A percentile compares a stretch with the other conserved stretches of the same genome.
These are phyloP conservation scores for Sebastes wilsoni DNA, from an alignment of 2,797 vertebrate genomes.

Conservation along the genomic window DNA sequence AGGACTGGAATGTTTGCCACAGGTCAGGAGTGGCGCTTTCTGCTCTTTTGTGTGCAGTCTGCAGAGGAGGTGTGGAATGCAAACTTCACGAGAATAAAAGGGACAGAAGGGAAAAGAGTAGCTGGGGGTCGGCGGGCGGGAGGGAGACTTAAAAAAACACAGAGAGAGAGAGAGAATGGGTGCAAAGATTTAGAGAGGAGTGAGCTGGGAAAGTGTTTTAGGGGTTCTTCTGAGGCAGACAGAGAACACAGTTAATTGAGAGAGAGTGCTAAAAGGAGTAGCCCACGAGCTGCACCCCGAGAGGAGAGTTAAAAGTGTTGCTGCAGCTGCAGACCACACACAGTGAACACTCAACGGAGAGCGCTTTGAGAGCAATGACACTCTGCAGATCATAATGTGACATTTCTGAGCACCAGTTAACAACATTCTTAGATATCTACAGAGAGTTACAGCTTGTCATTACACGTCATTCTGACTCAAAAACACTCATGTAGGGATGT, in stretches of 20 bases:
- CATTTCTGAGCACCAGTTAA: conserved; percentile 3
- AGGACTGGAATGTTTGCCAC: conserved; percentile 82
- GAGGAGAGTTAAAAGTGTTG: conserved; percentile 21
- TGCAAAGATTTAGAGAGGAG: conserved; percentile 34
- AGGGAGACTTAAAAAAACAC: conserved; percentile 17
- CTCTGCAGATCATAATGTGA: conserved; percentile 9
- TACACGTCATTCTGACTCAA: not conserved
- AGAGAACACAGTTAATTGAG: conserved; percentile 30
- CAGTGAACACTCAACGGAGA: conserved; percentile 14
- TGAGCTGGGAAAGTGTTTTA: conserved; percentile 22
- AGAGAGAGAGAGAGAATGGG: conserved; percentile 26
- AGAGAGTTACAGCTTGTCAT: not conserved
- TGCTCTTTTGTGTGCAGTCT: conserved; percentile 83
- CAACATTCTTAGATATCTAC: not conserved
- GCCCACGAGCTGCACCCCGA: not conserved
- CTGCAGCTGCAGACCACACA: conserved; percentile 50
- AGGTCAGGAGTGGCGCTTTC: conserved; percentile 77
- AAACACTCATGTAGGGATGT: not conserved
- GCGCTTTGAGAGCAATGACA: conserved; percentile 3
- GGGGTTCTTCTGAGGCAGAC: conserved; percentile 3
- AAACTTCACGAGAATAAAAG: conserved; percentile 80
- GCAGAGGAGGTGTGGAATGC: conserved; percentile 85
- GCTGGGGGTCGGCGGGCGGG: conserved; percentile 43
- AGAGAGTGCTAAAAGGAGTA: conserved; percentile 22
- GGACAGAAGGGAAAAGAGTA: conserved; percentile 47